Base-by-base conservation (phyloP, 2,888 invertebrate species). In the Drosophila yooni region DNA sequence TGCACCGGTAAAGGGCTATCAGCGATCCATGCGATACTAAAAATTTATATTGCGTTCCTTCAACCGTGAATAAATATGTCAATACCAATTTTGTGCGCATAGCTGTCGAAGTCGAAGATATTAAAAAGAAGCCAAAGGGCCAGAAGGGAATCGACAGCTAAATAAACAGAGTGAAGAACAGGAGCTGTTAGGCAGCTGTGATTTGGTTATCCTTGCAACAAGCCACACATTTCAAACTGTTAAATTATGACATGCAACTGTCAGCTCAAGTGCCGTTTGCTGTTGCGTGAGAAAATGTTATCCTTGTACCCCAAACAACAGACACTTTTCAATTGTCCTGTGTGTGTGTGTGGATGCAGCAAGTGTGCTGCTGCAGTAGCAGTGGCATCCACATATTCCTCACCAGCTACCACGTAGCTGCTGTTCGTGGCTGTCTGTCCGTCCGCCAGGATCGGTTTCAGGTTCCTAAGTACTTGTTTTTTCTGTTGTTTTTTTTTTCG, bases 231-330 rank as follows among this genome's bases (percentile, higher is more conserved):
- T 84, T 71, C 57, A 73, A 80, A 74, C 88, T 82, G 86, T 82
- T 88, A 86, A 88, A 90, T 88, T 88, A 88, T 88, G 88, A 90
- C 89, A 82, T 88, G 76, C 78, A 81, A 88, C 83, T 88, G 88
- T 90, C 90, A 88, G 74, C 69, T 88, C 79, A 82, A 87, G 88
- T 88, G 77, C 64, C 60, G 48, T 33, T 58, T 52, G 72, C 25
- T 38, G 62, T 56, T 66, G 78, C 88, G 88, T 88, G 88, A 89
- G 90, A 90, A 88, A 86, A 78, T 81, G 76, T 82, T 88, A 83
- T 83, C 86, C 86, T 88, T 80, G 60, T 75, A 79, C 77, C 83
- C 79, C 80, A 88, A 56, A 56, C 56, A 56, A 82, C 71, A 85
- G 78, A 88, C 82, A 82, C 83, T 80, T 80, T 74, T 69, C 52